Conservation (phyloP, 2,113 vertebrate species). For the Agelaius phoeniceus region DNA sequence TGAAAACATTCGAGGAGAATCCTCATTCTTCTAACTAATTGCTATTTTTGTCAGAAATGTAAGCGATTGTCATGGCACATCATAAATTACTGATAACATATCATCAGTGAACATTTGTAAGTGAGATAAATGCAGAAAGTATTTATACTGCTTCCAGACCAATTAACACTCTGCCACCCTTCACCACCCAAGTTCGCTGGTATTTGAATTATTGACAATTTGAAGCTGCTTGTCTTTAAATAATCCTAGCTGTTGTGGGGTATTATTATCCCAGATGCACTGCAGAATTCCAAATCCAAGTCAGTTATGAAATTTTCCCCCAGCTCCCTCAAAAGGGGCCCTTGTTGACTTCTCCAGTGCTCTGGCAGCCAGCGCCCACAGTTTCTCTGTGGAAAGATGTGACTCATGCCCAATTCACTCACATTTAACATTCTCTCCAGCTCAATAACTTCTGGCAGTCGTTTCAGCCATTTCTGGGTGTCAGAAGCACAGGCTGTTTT, state of each 20-base stretch:
- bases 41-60: slow-evolving; percentile 53
- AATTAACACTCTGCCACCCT: slow-evolving; percentile 33
- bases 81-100: slow-evolving; percentile 70
- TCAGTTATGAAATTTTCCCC: slow-evolving; percentile 17
- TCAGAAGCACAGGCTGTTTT: slow-evolving; percentile 1
- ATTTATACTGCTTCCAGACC: slow-evolving; percentile 52
- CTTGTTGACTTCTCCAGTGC: slow-evolving; percentile 29
- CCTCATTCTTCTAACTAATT: slow-evolving; percentile 30
- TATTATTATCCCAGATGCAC: background rate
- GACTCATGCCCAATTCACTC: slow-evolving; percentile 27
- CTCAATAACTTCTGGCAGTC: slow-evolving; percentile 37
- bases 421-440: slow-evolving; percentile 50
- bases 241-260: background rate
- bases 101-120: slow-evolving; percentile 56
- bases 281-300: background rate
- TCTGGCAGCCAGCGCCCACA: background rate
- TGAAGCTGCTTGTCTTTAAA: background rate
- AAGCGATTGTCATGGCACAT: slow-evolving; percentile 34
- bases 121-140: slow-evolving; percentile 50
- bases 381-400: slow-evolving; percentile 25
- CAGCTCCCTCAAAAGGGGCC: background rate
- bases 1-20: slow-evolving; percentile 32
- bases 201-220: slow-evolving; percentile 33
- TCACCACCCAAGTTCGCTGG: slow-evolving; percentile 36
- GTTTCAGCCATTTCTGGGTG: background rate